Evolutionary conservation across 2,888 invertebrate genomes (phyloP).

Genomic region (Limnephilus auricula): DNA sequence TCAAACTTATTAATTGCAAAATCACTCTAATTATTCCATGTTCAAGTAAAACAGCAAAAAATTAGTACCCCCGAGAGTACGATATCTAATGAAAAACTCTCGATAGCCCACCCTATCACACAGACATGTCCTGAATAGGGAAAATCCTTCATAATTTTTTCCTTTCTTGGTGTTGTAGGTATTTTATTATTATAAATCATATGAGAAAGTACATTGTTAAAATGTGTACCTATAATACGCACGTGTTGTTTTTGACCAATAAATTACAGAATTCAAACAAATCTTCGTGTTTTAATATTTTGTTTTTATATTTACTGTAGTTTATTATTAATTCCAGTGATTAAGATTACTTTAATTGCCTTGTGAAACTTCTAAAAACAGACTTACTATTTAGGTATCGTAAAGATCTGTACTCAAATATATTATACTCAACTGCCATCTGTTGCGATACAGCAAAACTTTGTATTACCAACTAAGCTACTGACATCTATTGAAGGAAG

Average conservation of each 20-base stretch:
- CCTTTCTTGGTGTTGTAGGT: background rate
- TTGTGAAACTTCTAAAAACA: no score
- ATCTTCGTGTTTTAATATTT: background rate
- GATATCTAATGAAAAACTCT: background rate
- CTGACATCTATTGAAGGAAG: no score
- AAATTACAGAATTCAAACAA: background rate
- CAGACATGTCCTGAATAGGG: background rate
- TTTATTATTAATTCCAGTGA: no score
- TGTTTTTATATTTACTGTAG: background rate
- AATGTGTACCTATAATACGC: background rate
- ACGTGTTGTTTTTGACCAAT: background rate
- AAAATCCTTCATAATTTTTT: background rate
- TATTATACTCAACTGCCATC: no score
- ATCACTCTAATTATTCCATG: no score
- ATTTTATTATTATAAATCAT: background rate
- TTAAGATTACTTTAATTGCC: no score
- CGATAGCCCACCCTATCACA: background rate
- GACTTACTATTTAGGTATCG: no score
- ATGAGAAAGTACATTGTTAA: background rate
- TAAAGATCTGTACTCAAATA: no score
- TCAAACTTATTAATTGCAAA: no score
- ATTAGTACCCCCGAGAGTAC: background rate
- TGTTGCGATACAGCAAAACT: no score
- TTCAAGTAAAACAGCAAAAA: background rate
- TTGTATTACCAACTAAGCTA: no score